Base-by-base conservation (phyloP, 1,140 invertebrate species). In the Drosophila ficusphila region DNA sequence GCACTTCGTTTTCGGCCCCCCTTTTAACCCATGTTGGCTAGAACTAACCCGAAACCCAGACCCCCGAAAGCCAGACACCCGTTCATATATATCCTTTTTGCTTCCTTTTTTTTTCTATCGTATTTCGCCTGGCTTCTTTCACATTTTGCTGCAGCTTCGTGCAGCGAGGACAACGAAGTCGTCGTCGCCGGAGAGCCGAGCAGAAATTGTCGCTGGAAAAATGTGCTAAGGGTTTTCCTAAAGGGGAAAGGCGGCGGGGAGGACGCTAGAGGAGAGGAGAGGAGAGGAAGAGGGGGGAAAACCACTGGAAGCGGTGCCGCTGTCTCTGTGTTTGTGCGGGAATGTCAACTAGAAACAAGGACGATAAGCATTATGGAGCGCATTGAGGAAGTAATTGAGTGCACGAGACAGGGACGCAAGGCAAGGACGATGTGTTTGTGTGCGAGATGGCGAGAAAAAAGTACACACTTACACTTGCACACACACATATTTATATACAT, bases 141-240 rank as follows among this genome's bases (percentile, higher is more conserved):
- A 48, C 56, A 41, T 85, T 83, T 56, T 74, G 57, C 60, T 33
- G 79, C 79, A 82, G 79, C 79, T 79, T 86, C 81, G 70, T 83
- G 79, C 76, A 69, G 61, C 73, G 69, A 56, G 57, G 76, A 74
- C 54, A 4, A 14, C 25, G 33, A 38, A 36, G 38, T 33, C 31
- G 33, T 33, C 31, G 33, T 21, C 4, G 23, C 16, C 42, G 12
- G 72, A 79, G 81, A 79, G 65, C 72, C 81, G 60, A 74, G 74
- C 82, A 77, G 77, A 89, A 85, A 86, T 89, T 89, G 86, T 89
- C 86, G 86, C 67, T 89, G 79, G 74, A 89, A 89, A 89, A 89
- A 89, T 90, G 67, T 77, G 77, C 68, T 58, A 77, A 81, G 82
- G 81, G 81, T 88, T 85, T 85, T 76, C 49, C 49, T 60, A 4